These are phyloP conservation scores for Oryzias woworae DNA, from an alignment of 2,113 vertebrate genomes.

Conservation along the genomic window DNA sequence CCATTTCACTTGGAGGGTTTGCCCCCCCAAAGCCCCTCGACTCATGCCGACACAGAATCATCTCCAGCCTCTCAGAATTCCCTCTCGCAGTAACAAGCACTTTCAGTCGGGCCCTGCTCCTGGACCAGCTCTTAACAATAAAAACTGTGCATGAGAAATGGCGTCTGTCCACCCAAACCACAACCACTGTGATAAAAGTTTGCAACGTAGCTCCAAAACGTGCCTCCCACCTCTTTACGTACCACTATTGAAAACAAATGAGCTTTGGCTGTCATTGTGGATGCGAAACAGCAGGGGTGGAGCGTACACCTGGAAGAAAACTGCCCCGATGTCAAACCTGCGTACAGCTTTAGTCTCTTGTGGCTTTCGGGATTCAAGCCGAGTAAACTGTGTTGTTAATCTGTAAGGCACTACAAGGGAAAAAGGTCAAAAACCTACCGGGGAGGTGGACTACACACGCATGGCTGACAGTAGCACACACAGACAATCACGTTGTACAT, in stretches of 20 bases:
- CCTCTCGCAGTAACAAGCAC: conserved; percentile 58
- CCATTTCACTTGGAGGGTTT: conserved; percentile 50
- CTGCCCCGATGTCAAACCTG: conserved; percentile 63
- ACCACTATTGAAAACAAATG: conserved; percentile 70
- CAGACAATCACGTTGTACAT: conserved; percentile 88
- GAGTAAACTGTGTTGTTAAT: conserved; percentile 86
- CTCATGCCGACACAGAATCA: no score
- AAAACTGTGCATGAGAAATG: not conserved
- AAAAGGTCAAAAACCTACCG: conserved; percentile 84
- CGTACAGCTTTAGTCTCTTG: conserved; percentile 73
- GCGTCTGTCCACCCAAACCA: conserved; percentile 18
- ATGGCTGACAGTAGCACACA: conserved; percentile 82
- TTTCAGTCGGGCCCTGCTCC: conserved; percentile 65
- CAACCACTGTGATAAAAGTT: conserved; percentile 49
- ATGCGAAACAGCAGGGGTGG: conserved; percentile 61
- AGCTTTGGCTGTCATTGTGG: conserved; percentile 39
- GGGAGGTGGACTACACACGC: conserved; percentile 80
- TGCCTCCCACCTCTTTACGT: conserved; percentile 69
- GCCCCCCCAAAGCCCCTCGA: no score
- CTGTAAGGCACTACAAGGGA: conserved; percentile 99
- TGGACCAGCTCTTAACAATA: conserved; percentile 47
- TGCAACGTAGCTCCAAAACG: conserved; percentile 54
- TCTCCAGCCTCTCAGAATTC: conserved; percentile 35
- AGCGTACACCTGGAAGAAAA: conserved; percentile 76
- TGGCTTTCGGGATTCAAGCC: conserved; percentile 82